Base-by-base conservation (phyloP, 2,888 invertebrate species). In the Brachylomia viminalis region DNA sequence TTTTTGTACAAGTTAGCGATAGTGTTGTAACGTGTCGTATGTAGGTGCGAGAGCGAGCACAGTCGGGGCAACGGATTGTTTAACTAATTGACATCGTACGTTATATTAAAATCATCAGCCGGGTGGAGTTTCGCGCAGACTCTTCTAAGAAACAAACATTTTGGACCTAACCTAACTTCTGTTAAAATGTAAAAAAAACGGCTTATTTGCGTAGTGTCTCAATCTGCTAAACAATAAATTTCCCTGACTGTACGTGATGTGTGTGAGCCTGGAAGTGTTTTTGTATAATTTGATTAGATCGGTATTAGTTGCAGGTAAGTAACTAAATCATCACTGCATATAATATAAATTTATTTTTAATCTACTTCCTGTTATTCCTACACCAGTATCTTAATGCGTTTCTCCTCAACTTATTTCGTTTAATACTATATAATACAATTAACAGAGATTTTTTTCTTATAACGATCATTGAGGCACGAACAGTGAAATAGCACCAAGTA, bases 401-500 rank as follows among this genome's bases (percentile, higher is more conserved):
- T 76, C 69, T 79, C 75, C 75, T 77, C 23, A 38, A 62, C 64
- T 77, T 76, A 70, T 33, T 42, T 45, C 1, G 56, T 65, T 72
- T 77, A 74, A 77, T 70, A 70, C 70, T 83, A 82, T 80, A 80
- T 72, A 66, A 77, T 90, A 90, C 86, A 90, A 77, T 85, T 77
- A 84, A 80, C 85, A 87, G 80, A 87, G 83, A 87, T 85, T 84
- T 91, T 91, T 85, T 89, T 85, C 88, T 88, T 90, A 91, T 78
- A 86, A 85, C 85, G 92, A 83, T 74, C 78, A 94, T 73, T 90
- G 95, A 96, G 96, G 96, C 96, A 96, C 96, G 90, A 94, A 95
- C 96, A 96, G 94, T 95, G 90, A 91, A 85, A 93, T 95, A 96
- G 96, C 96, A 96, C 96, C 96, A 89, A 85, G 70, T 79, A 72